These are phyloP conservation scores for Sylvia borin DNA, from an alignment of 2,797 vertebrate genomes.

Conservation along the genomic window DNA sequence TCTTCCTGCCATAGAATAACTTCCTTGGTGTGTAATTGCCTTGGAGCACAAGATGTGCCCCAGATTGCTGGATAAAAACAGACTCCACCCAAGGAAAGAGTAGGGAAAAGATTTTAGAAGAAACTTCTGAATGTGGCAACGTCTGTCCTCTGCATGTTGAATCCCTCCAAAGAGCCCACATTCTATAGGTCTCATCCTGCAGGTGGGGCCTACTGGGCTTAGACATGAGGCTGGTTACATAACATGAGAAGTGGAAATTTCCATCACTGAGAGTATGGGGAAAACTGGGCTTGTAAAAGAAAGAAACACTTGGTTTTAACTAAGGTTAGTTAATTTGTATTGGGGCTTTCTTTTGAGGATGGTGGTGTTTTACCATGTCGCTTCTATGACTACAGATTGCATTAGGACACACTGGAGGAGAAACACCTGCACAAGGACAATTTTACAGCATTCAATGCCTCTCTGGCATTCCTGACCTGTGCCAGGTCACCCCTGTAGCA, in stretches of 20 bases:
- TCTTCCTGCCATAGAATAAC: neutral
- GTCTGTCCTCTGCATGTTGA: neutral
- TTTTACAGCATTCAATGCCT: neutral
- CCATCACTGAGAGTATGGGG: neutral
- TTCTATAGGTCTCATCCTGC: neutral
- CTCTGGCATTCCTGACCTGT: neutral
- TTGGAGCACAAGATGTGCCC: neutral
- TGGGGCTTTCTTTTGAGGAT: neutral
- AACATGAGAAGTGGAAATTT: neutral
- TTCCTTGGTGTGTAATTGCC: neutral
- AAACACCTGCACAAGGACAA: neutral
- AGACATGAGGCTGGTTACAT: neutral
- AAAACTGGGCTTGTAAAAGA: neutral
- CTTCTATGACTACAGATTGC: neutral
- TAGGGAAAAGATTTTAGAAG: neutral
- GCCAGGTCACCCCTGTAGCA: neutral
- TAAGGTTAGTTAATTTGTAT: neutral
- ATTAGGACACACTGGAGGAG: neutral
- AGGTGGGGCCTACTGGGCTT: neutral
- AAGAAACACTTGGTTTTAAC: neutral
- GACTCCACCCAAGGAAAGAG: neutral
- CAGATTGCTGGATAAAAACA: neutral
- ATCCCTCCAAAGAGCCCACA: neutral
- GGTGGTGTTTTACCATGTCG: neutral
- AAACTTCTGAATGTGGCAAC: neutral